Percentiles rank a stretch among this genome's conserved stretches.
Conservation (phyloP, 2,888 invertebrate genomes). For the Lithophane leautieri region DNA sequence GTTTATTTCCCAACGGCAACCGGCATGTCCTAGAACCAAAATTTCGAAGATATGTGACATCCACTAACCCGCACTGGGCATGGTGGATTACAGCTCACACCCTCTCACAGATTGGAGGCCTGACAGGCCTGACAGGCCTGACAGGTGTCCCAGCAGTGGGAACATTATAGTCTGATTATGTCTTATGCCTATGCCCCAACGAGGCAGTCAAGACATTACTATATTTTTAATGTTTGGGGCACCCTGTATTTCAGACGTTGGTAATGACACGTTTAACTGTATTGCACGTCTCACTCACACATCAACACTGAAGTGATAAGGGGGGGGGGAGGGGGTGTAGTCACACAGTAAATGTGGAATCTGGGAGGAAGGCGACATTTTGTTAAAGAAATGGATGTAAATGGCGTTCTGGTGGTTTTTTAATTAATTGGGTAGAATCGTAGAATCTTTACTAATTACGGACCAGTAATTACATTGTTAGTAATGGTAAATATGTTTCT, state of each 20-base stretch:
- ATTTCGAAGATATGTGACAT: too few relatives aligned
- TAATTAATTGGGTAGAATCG: constrained; percentile 36
- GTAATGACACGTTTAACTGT: constrained; percentile 82
- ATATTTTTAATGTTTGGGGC: constrained; percentile 36
- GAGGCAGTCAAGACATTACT: too few relatives aligned
- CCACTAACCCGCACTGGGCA: too few relatives aligned
- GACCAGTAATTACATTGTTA: constrained; percentile 1
- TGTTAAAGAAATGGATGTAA: constrained; percentile 30
- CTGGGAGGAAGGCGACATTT: constrained; percentile 32
- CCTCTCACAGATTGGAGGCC: too few relatives aligned
- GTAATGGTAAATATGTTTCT: background rate
- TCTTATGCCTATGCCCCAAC: too few relatives aligned
- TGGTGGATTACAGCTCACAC: too few relatives aligned
- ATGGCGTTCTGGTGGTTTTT: constrained; percentile 12
- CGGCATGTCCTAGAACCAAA: too few relatives aligned
- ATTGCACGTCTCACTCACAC: constrained; percentile 63
- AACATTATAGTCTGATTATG: too few relatives aligned
- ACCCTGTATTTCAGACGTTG: constrained; percentile 66
- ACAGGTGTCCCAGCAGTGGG: too few relatives aligned
- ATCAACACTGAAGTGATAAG: background rate
- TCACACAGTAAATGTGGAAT: constrained; percentile 15
- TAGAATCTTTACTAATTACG: constrained; percentile 28
- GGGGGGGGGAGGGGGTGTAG: constrained; percentile 15
- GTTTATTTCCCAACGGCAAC: too few relatives aligned
- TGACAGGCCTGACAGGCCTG: too few relatives aligned